These are phyloP conservation scores for Ferrisia virgata DNA, from an alignment of 2,888 invertebrate species.

Conservation along the genomic window DNA sequence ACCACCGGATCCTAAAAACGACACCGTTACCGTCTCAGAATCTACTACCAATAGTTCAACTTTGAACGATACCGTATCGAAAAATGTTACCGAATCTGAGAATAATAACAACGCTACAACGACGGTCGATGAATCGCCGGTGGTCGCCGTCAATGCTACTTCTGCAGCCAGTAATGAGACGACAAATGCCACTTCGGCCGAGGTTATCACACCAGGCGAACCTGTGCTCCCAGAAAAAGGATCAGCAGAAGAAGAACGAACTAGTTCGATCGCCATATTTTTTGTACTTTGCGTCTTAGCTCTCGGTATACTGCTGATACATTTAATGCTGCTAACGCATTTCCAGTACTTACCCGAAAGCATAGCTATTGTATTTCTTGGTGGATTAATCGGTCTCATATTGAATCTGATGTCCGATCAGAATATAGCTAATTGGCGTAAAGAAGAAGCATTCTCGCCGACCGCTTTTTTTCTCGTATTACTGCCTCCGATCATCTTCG, in stretches of 20 bases:
- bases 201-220: constrained; percentile 64
- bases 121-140: neutral
- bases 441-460: constrained; percentile 96
- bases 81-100: neutral
- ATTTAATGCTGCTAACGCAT: constrained; percentile 89
- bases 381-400: constrained; percentile 86
- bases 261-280: constrained; percentile 95
- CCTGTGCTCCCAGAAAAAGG: constrained; percentile 82
- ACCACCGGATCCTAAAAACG: neutral
- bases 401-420: constrained; percentile 84
- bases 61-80: neutral
- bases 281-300: constrained; percentile 95
- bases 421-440: constrained; percentile 91
- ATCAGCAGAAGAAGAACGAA: constrained; percentile 92
- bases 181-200: constrained; percentile 49
- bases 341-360: constrained; percentile 97
- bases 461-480: constrained; percentile 96
- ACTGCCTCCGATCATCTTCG: constrained; percentile 97
- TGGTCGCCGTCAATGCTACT: constrained; percentile 41
- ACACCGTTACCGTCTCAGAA: neutral
- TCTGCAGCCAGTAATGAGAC: constrained; percentile 51
- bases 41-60: neutral
- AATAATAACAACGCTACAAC: neutral
- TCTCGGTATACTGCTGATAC: constrained; percentile 88
- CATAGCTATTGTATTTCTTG: constrained; percentile 92